A percentile compares a stretch with the other conserved stretches of the same genome.
These are phyloP conservation scores for Hetaerina titia DNA, from an alignment of 2,888 invertebrate genomes.

Conservation along the genomic window DNA sequence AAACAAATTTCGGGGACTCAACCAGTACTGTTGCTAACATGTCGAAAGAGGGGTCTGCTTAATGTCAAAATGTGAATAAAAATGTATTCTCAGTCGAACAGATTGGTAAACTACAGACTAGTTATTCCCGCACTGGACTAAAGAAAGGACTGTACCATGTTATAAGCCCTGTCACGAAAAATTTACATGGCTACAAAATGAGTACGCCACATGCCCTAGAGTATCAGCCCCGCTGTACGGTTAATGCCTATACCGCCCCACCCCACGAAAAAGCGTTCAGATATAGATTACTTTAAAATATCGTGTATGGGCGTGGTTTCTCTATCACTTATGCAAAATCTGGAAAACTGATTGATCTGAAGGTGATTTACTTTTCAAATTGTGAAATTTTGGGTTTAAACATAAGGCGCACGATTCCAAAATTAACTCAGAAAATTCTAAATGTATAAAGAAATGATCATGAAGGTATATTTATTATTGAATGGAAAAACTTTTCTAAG, in stretches of 20 bases:
- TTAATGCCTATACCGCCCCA: neutral
- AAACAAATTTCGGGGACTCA: too few species aligned
- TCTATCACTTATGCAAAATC: neutral
- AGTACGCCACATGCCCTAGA: neutral
- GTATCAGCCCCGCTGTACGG: neutral
- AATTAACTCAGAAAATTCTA: too few species aligned
- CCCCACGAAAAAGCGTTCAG: neutral
- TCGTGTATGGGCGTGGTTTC: neutral
- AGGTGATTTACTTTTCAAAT: too few species aligned
- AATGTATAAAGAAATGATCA: too few species aligned
- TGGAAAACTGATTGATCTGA: neutral
- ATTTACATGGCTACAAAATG: neutral
- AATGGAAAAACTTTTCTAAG: too few species aligned
- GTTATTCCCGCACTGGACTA: neutral
- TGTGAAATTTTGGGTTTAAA: too few species aligned
- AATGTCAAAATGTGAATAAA: too few species aligned
- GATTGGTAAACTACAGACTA: neutral
- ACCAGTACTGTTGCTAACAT: too few species aligned
- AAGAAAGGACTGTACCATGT: neutral
- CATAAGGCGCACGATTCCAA: too few species aligned
- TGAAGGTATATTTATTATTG: too few species aligned
- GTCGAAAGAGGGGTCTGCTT: too few species aligned
- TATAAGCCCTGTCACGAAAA: neutral
- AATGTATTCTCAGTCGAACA: too few species aligned
- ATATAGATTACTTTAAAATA: neutral